These are phyloP conservation scores for Idaea biselata DNA, from an alignment of 2,888 invertebrate genomes.

Conservation along the genomic window DNA sequence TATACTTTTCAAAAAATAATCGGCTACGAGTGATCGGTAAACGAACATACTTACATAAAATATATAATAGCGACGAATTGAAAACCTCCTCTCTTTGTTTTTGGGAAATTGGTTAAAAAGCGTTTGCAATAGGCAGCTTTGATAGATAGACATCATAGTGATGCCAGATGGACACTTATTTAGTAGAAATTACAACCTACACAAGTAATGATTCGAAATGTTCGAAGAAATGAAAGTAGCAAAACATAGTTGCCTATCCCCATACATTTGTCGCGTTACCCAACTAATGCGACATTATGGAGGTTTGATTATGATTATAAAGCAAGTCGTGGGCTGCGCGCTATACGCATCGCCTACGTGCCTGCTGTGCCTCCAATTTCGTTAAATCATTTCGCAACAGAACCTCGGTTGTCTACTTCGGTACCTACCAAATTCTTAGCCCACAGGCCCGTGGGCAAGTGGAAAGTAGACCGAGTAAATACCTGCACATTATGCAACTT, in stretches of 20 bases:
- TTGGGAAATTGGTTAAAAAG: too few relatives aligned
- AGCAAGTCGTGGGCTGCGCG: constrained; percentile 47
- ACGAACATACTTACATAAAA: too few relatives aligned
- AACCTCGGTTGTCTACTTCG: constrained; percentile 47
- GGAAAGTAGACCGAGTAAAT: constrained; percentile 65
- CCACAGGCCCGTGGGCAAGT: constrained; percentile 73
- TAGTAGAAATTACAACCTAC: too few relatives aligned
- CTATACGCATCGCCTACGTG: constrained; percentile 58
- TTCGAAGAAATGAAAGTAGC: background rate
- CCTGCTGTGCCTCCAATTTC: constrained; percentile 42
- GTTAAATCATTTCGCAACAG: constrained; percentile 62
- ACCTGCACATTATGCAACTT: constrained; percentile 62
- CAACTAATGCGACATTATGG: constrained; percentile 33
- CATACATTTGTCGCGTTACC: constrained; percentile 16
- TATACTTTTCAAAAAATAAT: too few relatives aligned
- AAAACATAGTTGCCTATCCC: background rate
- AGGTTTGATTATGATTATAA: constrained; percentile 44
- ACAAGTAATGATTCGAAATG: background rate
- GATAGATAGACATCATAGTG: too few relatives aligned
- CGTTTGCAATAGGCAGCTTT: too few relatives aligned
- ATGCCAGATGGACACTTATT: too few relatives aligned
- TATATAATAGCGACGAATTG: too few relatives aligned
- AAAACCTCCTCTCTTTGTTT: too few relatives aligned
- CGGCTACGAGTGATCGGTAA: too few relatives aligned
- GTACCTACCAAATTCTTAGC: constrained; percentile 70